A percentile compares a stretch with the other conserved stretches of the same genome.
These are phyloP conservation scores for Xerus inauris DNA, from an alignment of 2,113 vertebrate genomes.

Conservation along the genomic window DNA sequence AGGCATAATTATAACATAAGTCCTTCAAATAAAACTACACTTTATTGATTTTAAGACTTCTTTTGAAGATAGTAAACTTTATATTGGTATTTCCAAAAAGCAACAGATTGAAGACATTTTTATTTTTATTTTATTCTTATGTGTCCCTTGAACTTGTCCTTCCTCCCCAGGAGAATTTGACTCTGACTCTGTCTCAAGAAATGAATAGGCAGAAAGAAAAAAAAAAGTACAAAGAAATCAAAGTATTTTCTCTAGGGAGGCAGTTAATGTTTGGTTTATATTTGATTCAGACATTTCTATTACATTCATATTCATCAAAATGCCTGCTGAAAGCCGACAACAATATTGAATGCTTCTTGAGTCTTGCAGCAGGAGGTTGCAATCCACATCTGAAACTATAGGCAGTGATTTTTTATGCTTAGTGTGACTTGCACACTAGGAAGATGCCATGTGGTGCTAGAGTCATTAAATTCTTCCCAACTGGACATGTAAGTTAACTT, in stretches of 20 bases:
- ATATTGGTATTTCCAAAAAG: neutral
- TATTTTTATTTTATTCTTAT: neutral
- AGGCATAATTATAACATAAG: neutral
- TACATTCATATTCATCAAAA: slow-evolving; percentile 58
- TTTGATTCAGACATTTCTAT: slow-evolving; percentile 55
- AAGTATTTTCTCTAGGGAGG: neutral
- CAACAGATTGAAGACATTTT: neutral
- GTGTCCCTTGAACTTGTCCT: neutral
- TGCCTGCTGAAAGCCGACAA: neutral
- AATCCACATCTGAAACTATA: neutral
- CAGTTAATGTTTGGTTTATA: slow-evolving; percentile 54
- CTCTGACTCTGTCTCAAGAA: neutral
- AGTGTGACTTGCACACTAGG: neutral
- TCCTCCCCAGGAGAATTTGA: neutral
- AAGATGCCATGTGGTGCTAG: neutral
- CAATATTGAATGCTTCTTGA: neutral
- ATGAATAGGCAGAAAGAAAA: neutral
- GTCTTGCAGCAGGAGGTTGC: slow-evolving; percentile 12
- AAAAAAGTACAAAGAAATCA: slow-evolving; percentile 3
- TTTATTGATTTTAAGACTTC: neutral
- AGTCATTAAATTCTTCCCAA: slow-evolving; percentile 65
- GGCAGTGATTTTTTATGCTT: neutral
- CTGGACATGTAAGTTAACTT: slow-evolving; percentile 48
- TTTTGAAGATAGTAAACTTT: slow-evolving; percentile 8
- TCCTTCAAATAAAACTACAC: neutral